Conservation (phyloP, 2,797 vertebrate genomes). For the Peromyscus attwateri region DNA sequence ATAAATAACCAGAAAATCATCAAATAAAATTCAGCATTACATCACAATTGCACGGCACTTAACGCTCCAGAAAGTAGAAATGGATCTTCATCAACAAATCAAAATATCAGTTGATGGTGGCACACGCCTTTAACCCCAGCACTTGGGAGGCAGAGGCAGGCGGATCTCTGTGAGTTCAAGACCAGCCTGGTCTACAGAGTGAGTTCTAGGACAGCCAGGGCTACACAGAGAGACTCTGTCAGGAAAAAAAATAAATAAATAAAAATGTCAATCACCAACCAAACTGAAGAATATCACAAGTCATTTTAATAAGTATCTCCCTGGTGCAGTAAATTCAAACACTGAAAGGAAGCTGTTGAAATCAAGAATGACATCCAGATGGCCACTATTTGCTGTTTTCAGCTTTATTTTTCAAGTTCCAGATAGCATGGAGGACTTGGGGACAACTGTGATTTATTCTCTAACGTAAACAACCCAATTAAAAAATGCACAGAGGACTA, state of each 20-base stretch:
- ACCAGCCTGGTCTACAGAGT: not conserved
- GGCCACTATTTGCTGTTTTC: not conserved
- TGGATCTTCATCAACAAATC: conserved; percentile 19
- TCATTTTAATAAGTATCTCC: conserved; percentile 33
- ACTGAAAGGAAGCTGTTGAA: conserved; percentile 37
- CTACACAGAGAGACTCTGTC: not conserved
- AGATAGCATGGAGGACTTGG: not conserved
- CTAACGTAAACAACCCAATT: not conserved
- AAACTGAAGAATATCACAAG: conserved; percentile 17
- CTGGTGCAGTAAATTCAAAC: not conserved
- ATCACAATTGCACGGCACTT: not conserved
- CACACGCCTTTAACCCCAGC: not conserved
- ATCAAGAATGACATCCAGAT: not conserved
- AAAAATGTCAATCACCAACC: conserved; percentile 22
- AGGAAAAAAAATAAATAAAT: not conserved
- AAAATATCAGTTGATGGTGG: not conserved
- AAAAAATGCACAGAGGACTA: not conserved
- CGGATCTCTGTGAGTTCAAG: not conserved
- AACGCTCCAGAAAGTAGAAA: not conserved
- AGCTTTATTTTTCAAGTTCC: conserved; percentile 21
- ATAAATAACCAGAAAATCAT: conserved; percentile 45
- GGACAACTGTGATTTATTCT: not conserved
- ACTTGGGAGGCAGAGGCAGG: not conserved
- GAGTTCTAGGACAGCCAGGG: not conserved
- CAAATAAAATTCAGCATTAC: conserved; percentile 39